A percentile compares a stretch with the other conserved stretches of the same genome.
These are phyloP conservation scores for Frankliniella fusca DNA, from an alignment of 2,888 invertebrate genomes.

Conservation along the genomic window DNA sequence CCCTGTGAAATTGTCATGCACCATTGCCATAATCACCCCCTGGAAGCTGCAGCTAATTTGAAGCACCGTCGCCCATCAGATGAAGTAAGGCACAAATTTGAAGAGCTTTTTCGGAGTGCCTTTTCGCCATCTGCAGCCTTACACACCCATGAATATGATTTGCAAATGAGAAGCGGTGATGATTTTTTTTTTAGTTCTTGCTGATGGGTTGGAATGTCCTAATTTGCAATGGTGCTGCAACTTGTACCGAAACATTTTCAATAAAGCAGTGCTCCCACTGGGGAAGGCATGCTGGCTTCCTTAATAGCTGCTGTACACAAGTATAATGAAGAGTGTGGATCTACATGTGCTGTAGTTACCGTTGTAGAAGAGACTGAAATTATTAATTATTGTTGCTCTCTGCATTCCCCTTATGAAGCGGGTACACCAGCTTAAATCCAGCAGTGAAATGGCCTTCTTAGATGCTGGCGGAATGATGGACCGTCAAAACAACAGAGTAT, in stretches of 20 bases:
- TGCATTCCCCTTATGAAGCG: slow-evolving; percentile 2
- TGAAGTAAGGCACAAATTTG: background rate
- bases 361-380: background rate
- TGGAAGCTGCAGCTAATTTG: background rate
- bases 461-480: background rate
- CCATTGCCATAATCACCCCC: background rate
- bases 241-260: background rate
- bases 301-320: background rate
- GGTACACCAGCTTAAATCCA: background rate
- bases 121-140: background rate
- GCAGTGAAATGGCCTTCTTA: background rate
- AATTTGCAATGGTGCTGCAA: background rate
- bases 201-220: background rate
- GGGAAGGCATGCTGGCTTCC: slow-evolving; percentile 2
- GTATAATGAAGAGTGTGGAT: slow-evolving; percentile 12
- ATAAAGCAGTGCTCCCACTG: background rate
- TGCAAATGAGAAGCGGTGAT: background rate
- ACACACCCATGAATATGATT: background rate
- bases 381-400: background rate
- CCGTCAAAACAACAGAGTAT: background rate
- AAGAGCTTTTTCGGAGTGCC: background rate
- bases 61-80: background rate
- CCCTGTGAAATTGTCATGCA: background rate
- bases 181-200: background rate
- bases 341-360: background rate